Evolutionary conservation across 1,140 invertebrate genomes (phyloP).

Genomic region (Myzus persicae): DNA sequence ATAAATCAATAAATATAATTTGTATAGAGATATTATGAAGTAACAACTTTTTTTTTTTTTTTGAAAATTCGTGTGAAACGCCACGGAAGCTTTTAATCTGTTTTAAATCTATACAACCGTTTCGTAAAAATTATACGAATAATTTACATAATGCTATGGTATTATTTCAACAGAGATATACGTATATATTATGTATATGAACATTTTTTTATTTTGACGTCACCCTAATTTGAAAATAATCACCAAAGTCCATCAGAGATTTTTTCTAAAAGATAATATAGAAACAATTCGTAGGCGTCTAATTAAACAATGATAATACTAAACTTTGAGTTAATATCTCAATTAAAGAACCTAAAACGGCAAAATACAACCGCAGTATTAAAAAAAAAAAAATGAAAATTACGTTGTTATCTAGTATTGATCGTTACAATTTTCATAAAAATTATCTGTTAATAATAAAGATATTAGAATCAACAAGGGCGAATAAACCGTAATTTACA

Average conservation of each 20-base stretch:
- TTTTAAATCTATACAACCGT: conserved; percentile 41
- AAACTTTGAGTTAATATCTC: background rate
- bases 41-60: background rate
- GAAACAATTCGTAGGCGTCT: background rate
- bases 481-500: background rate
- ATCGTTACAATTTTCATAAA: background rate
- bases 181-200: background rate
- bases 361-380: too few relatives aligned
- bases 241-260: conserved; percentile 19
- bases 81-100: conserved; percentile 25
- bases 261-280: conserved; percentile 16
- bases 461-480: background rate
- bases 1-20: conserved; percentile 11
- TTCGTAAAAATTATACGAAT: background rate
- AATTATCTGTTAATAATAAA: background rate
- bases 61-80: background rate
- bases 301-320: conserved; percentile 36
- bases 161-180: conserved; percentile 24
- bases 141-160: conserved; percentile 38
- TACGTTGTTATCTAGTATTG: background rate
- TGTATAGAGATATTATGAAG: background rate
- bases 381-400: background rate
- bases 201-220: background rate
- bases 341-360: background rate
- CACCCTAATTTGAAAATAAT: conserved; percentile 47